Base-by-base conservation (phyloP, 2,797 vertebrate genomes). In the Pipistrellus pipistrellus region DNA sequence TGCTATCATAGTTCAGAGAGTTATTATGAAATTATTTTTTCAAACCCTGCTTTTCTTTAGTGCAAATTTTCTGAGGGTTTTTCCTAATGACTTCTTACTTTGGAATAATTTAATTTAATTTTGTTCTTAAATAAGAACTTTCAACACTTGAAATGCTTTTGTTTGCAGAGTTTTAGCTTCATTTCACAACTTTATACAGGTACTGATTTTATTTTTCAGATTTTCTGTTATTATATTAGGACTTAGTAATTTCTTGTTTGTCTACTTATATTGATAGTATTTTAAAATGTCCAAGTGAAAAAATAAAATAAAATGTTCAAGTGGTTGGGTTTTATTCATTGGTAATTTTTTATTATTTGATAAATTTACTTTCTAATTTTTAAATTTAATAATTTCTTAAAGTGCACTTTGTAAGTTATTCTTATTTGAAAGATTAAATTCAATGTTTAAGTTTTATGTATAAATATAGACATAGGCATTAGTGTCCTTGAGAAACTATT, bases 321-420 rank as follows among this genome's bases (percentile, higher is more conserved):
- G 27, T 69, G 13, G 13, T 18, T 89, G 15, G 35, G 27, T 66
- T 86, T 75, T 38, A 30, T 38, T 81, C 25, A 81, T 75, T 90
- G 68, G 55, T 66, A 55, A 64, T 12, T 44, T 57, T 71, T 78
- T 71, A 71, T 80, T 81, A 72, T 81, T 81, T 57, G 41, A 69
- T 25, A 32, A 23, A 78, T 71, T 41, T 82, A 17, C 14, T 51
- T 46, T 76, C 21, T 8, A 76, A 53, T 69, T 75, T 87, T 27
- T 53, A 75, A 66, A 48, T 81, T 53, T 72, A 78, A 76, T 73
- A 81, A 94, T 81, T 32, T 57, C 30, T 59, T 75, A 30, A 94
- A 75, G 4, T 32, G 38, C 41, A 32, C 4, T 82, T 82, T 76
- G 2, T 82, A 30, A 87, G 1, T 48, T 59, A 59, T 20, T 75